Base-by-base conservation (phyloP, 2,888 invertebrate genomes). In the Lycocerus yunnanus region DNA sequence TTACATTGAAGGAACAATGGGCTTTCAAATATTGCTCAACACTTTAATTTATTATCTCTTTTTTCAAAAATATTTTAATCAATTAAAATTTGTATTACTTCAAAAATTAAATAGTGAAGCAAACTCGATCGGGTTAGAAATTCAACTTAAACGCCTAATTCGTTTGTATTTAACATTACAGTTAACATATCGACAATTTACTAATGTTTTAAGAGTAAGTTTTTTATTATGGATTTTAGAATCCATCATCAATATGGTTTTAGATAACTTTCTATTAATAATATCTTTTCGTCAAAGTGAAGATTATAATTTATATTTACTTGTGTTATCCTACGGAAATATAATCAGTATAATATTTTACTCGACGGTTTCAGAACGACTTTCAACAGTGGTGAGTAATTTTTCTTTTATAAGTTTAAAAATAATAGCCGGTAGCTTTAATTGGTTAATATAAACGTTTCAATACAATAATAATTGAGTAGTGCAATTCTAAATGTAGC, bases 171-270 rank as follows among this genome's bases (percentile, higher is more conserved):
- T 71, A 10, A 58, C 15, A 14, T 59, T 71, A 0, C 16, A 15
- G 10, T 69, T 59, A 15, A 69, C 59, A n/a, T 69, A 60, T 69
- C 15, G 20, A 61, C 60, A 69, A 59, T 20, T 69, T 0, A 60
- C 11, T 69, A 6, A 6, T 1, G 58, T 69, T 59, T 1, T 60
- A 14, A 6, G 13, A 1, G 13, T 21, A 3, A 1, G 27, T 15
- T 60, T 43, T n/a, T 1, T 43, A 6, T 6, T n/a, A 1, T 43
- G 43, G 43, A 1, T 43, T 43, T 43, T 43, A n/a, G 43, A 6
- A 6, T 6, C 6, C 6, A 8, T 4, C n/a, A 43, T 43, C n/a
- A 8, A 1, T 43, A 43, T 43, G n/a, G 43, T 43, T n/a, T 6
- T 43, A 8, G n/a, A n/a, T 43, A n/a, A 43, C 13, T 43, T 43